phyloP scores from a whole-genome alignment of 1,140 invertebrate genomes.

The Steinernema feltiae region DNA sequence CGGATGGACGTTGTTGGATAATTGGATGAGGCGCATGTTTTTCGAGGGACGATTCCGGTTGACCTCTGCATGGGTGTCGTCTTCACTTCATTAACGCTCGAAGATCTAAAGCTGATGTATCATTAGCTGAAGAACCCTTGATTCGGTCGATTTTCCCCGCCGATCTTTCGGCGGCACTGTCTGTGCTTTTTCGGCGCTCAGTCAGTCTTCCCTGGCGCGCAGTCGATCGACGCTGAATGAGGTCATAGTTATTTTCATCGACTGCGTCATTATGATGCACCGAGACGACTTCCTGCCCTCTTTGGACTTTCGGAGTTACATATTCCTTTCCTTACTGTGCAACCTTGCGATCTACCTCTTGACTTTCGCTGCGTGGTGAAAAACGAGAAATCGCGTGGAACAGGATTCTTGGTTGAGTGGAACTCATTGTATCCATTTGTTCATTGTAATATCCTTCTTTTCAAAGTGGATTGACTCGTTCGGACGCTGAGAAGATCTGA shows the following conservation, averaged over 20 bases:
- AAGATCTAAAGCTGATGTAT: background rate
- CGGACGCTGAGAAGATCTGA: background rate
- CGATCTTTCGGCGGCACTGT: background rate
- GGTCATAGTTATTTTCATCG: slow-evolving; percentile 13
- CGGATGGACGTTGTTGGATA: slow-evolving; percentile 10
- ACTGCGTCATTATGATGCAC: background rate
- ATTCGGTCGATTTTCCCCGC: background rate
- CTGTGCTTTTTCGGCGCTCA: background rate
- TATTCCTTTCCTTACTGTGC: background rate
- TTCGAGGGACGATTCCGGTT: background rate
- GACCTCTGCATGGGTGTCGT: background rate
- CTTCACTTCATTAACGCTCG: background rate
- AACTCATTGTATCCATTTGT: background rate
- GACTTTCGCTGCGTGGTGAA: background rate
- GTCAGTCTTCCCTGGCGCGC: background rate
- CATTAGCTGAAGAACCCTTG: background rate
- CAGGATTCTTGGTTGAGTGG: no score
- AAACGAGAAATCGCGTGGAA: background rate
- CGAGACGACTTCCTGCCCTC: background rate
- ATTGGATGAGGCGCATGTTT: slow-evolving; percentile 7
- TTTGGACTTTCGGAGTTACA: background rate
- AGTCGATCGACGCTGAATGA: background rate
- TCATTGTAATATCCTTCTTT: background rate
- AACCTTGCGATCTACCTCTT: background rate
- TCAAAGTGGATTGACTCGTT: background rate